Evolutionary conservation across 1,140 invertebrate species (phyloP).

Genomic region (Philaenus spumarius): DNA sequence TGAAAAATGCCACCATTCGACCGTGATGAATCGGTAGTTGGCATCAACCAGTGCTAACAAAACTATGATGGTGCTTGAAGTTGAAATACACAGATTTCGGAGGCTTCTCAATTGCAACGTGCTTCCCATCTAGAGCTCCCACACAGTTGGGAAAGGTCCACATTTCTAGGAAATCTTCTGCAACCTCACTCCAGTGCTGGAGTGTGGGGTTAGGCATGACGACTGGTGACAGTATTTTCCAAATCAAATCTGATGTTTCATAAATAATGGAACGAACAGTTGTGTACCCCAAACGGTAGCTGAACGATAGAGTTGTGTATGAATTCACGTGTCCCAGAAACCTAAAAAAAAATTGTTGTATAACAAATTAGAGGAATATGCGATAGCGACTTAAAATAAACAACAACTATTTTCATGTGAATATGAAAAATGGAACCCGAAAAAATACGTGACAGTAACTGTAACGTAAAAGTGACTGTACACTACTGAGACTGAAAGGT

Average conservation of each 20-base stretch:
- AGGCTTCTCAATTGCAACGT: slow-evolving; percentile 32
- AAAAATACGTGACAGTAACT: no score
- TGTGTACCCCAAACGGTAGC: background rate
- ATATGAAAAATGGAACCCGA: no score
- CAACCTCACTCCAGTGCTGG: background rate
- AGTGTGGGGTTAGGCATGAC: background rate
- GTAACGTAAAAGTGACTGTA: no score
- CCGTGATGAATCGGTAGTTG: slow-evolving; percentile 33
- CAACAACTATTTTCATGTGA: no score
- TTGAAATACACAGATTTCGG: slow-evolving; percentile 31
- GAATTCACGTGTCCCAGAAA: background rate
- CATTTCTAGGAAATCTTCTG: slow-evolving; percentile 1
- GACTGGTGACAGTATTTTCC: background rate
- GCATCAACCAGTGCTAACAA: slow-evolving; percentile 35
- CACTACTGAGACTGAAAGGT: no score
- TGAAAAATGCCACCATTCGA: slow-evolving; percentile 38
- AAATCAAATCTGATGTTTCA: background rate
- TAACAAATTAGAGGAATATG: no score
- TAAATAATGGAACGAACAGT: background rate
- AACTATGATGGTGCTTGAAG: slow-evolving; percentile 43
- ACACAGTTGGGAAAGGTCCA: slow-evolving; percentile 42
- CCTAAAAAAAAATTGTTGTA: no score
- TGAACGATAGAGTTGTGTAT: background rate
- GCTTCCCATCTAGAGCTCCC: slow-evolving; percentile 40
- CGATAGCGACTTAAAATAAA: no score